Base-by-base conservation (phyloP, 2,797 vertebrate genomes). In the Gadopsis bispinosus region DNA sequence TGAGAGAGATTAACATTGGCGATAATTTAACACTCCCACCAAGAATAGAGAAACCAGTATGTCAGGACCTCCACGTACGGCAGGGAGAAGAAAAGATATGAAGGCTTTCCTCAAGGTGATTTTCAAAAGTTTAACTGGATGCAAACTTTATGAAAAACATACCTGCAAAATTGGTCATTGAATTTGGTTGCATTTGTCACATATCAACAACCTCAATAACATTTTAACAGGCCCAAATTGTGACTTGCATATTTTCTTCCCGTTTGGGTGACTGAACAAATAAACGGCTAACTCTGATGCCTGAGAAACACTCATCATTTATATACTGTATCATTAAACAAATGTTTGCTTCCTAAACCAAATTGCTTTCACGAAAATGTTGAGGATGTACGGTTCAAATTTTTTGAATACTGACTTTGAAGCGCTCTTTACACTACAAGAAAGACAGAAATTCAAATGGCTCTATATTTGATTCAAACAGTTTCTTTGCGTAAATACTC, bases 1-100 rank as follows among this genome's bases (percentile, higher is more conserved):
- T 58, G 1, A 10, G 9, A 47, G 8, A 48, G 39, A 41, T 26
- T 56, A 60, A 68, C 22, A 55, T 5, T 11, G 11, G 7, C 3
- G 16, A 45, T 56, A 7, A 69, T 48, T 84, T 35, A 70, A 4
- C 22, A 22, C 5, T 69, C 43, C 20, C 13, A 17, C 3, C 39
- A n/a, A 45, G n/a, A 43, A 72, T 37, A 63, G 5, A 81, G 2
- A 69, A 69, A 62, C 5, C 11, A 71, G 35, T 48, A 26, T 45
- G 19, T 48, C 41, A 58, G 19, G 26, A 45, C 22, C 11, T 72
- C 9, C 22, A 22, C 35, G n/a, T 41, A 11, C 0, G 3, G 5
- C 29, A 65, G 1, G 3, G 19, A 35, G 37, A 37, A 37, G 12
- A 66, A 48, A 64, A 16, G 41, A 29, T 56, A 61, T 20, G 8